Evolutionary conservation across 92 coral and sea anemone genomes (phyloP).

Genomic region (Epizoanthus ramosus): DNA sequence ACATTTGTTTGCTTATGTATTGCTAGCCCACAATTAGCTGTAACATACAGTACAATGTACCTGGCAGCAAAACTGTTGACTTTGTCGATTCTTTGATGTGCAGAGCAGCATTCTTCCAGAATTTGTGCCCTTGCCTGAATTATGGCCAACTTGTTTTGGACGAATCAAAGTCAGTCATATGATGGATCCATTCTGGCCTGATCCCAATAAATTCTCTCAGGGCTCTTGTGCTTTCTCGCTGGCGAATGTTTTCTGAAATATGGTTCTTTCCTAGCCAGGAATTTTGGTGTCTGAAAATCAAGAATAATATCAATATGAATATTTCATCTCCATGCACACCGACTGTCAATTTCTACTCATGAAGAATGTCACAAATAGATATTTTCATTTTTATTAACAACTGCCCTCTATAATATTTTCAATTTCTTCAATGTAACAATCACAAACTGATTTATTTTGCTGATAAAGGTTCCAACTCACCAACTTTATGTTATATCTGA

Average conservation of each 20-base stretch:
- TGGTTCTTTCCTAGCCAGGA: slow-evolving; percentile 18
- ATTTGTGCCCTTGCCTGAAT: slow-evolving; percentile 50
- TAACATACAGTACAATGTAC: no score
- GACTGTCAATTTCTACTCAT: neutral
- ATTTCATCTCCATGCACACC: neutral
- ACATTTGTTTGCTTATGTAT: no score
- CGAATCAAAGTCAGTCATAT: slow-evolving; percentile 40
- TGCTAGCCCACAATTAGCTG: no score
- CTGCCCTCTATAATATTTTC: no score
- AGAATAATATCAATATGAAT: neutral
- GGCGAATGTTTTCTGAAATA: slow-evolving; percentile 43
- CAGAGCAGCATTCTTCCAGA: slow-evolving; percentile 66
- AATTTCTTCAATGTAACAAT: no score
- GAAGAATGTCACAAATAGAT: neutral
- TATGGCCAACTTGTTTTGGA: slow-evolving; percentile 49
- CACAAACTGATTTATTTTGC: no score
- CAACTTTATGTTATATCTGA: no score
- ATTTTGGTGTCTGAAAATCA: slow-evolving; percentile 28
- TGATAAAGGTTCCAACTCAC: no score
- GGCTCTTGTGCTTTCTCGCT: slow-evolving; percentile 59
- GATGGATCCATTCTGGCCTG: slow-evolving; percentile 55
- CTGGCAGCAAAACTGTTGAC: no score
- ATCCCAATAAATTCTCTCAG: slow-evolving; percentile 59
- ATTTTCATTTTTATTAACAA: no score
- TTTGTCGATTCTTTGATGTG: neutral